A percentile compares a stretch with the other conserved stretches of the same genome.
phyloP scores from a whole-genome alignment of 2,113 vertebrate genomes.

The Anser brachyrhynchus region DNA sequence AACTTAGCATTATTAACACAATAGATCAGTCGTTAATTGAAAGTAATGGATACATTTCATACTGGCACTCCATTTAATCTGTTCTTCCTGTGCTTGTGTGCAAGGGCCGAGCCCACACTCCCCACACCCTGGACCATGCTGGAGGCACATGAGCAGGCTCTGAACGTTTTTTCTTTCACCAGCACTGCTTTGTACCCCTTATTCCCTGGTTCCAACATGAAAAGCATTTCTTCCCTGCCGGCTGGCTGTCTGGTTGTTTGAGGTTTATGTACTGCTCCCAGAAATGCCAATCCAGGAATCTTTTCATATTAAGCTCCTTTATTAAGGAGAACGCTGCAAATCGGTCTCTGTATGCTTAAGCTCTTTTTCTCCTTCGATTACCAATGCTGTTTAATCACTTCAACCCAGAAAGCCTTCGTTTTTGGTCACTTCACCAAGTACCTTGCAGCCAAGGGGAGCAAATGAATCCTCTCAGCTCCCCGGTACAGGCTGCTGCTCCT shows the following conservation, averaged over 20 bases:
- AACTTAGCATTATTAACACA: background rate
- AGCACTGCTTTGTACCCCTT: background rate
- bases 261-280: background rate
- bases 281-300: background rate
- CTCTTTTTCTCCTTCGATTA: background rate
- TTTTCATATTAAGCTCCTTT: background rate
- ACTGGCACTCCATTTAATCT: background rate
- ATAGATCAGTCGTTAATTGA: background rate
- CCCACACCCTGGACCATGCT: background rate
- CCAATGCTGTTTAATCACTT: background rate
- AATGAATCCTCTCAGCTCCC: background rate
- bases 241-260: background rate
- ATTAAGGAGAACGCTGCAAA: background rate
- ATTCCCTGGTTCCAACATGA: background rate
- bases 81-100: accelerated
- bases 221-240: background rate
- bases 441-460: accelerated
- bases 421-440: background rate
- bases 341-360: background rate
- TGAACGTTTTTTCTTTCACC: background rate
- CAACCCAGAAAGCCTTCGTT: background rate
- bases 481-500: background rate
- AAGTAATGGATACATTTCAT: background rate
- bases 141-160: accelerated
- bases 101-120: background rate